Conservation (phyloP, 2,888 invertebrate genomes). For the Pristionchus arcanus region DNA sequence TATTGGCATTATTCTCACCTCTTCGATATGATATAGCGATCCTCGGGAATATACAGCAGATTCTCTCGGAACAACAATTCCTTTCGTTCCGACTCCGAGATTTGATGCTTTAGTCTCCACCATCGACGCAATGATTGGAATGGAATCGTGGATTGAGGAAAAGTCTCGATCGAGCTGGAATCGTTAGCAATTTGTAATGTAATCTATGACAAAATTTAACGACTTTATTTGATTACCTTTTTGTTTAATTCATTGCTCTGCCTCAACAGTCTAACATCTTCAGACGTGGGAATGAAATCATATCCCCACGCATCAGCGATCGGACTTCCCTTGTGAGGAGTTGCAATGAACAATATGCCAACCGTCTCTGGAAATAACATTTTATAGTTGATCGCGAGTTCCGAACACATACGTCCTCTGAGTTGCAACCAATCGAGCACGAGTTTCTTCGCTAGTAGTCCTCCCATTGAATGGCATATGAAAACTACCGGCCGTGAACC, state of each 20-base stretch:
- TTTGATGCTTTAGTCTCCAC: constrained; percentile 71
- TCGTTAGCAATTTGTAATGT: background rate
- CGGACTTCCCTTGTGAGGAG: constrained; percentile 75
- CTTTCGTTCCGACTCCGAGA: constrained; percentile 64
- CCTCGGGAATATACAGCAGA: constrained; percentile 73
- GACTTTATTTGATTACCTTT: constrained; percentile 59
- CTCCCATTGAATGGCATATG: constrained; percentile 76
- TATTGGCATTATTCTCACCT: constrained; percentile 49
- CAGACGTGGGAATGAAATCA: constrained; percentile 69
- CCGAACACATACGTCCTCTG: constrained; percentile 45
- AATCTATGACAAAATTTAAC: background rate
- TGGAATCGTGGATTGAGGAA: constrained; percentile 60
- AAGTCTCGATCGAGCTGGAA: constrained; percentile 74
- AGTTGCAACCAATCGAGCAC: constrained; percentile 69
- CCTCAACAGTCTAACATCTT: constrained; percentile 70
- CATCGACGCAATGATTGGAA: constrained; percentile 73
- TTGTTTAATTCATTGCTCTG: constrained; percentile 68
- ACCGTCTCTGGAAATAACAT: constrained; percentile 57
- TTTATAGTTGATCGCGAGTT: background rate
- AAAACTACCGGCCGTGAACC: constrained; percentile 74
- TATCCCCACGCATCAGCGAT: constrained; percentile 70
- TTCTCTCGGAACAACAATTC: constrained; percentile 73
- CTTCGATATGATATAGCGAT: constrained; percentile 71
- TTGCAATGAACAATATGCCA: constrained; percentile 76
- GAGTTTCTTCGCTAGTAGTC: constrained; percentile 73